Evolutionary conservation across 2,888 invertebrate genomes (phyloP).

Genomic region (Brachylomia viminalis): DNA sequence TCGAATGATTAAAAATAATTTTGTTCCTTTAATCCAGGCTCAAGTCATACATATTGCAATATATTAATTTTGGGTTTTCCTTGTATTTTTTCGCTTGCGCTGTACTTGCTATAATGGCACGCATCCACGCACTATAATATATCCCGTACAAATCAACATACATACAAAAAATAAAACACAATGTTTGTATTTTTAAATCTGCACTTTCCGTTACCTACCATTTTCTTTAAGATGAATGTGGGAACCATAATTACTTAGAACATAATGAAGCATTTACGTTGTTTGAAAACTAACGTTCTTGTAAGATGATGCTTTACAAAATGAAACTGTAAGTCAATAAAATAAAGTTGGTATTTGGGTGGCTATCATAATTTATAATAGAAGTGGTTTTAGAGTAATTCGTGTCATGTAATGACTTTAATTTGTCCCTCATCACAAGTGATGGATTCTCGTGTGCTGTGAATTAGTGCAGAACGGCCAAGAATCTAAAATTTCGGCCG

Average conservation of each 20-base stretch:
- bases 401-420: slow-evolving; percentile 43
- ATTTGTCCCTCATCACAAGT: slow-evolving; percentile 41
- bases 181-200: slow-evolving; percentile 58
- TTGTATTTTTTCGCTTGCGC: neutral
- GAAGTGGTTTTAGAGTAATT: slow-evolving; percentile 32
- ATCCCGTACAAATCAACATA: slow-evolving; percentile 48
- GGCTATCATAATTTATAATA: neutral
- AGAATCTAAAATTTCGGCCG: neutral
- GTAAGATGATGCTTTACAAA: slow-evolving; percentile 4
- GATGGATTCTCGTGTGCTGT: slow-evolving; percentile 33
- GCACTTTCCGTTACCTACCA: slow-evolving; percentile 39
- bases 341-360: slow-evolving; percentile 16
- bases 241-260: slow-evolving; percentile 57
- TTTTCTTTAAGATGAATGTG: slow-evolving; percentile 62
- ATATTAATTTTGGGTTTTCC: neutral
- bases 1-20: neutral
- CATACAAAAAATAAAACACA: slow-evolving; percentile 34
- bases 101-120: slow-evolving; percentile 7
- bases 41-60: neutral
- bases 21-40: neutral
- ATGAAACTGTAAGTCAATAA: neutral
- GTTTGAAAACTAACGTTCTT: slow-evolving; percentile 42
- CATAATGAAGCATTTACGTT: slow-evolving; percentile 56
- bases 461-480: slow-evolving; percentile 38
- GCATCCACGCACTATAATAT: slow-evolving; percentile 9